Evolutionary conservation across 2,797 vertebrate genomes (phyloP), one percentile per base, ranked within the genome.

Genomic region (Geotrypetes seraphini): DNA sequence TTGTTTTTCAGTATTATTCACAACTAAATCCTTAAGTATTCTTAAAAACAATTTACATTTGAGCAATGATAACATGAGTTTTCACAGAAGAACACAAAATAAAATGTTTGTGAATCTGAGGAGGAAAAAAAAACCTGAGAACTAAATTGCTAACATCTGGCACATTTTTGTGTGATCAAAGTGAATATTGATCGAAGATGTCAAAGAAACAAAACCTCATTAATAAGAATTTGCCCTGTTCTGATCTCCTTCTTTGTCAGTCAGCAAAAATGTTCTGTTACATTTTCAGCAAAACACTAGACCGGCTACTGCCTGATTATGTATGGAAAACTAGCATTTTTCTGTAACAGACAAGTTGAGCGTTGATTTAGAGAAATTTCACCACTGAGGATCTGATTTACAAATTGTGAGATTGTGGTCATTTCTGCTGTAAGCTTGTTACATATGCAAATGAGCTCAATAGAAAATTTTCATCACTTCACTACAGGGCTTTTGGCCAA

Each of bases 201-300:
- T 31, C 36, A 56, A 71, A 70, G 34, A 62, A 63, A 53, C 41
- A 63, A 63, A 68, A 50, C 30, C 53, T 50, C 40, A 63, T 60
- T 59, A 61, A 60, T 48, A 50, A 31, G 11, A 56, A 51, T 49
- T 58, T 58, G 22, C 28, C 39, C 43, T 9, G 11, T 43, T 55
- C 60, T 43, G 39, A 68, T 62, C 35, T 37, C 31, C 41, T 43
- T 28, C 34, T 56, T 57, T 36, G 27, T 26, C 28, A 49, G 23
- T 45, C 43, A 60, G 46, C 37, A 52, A 44, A 55, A 57, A 35
- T 7, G 15, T 11, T 39, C 22, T 16, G 33, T 12, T 42, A 8
- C 28, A 28, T 29, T 38, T 57, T 30, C 33, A n/a, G n/a, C n/a
- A n/a, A n/a, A n/a, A n/a, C n/a, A n/a, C n/a, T n/a, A n/a, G n/a